Evolutionary conservation across 2,888 invertebrate species (phyloP).

Genomic region (Orchesella flavescens): DNA sequence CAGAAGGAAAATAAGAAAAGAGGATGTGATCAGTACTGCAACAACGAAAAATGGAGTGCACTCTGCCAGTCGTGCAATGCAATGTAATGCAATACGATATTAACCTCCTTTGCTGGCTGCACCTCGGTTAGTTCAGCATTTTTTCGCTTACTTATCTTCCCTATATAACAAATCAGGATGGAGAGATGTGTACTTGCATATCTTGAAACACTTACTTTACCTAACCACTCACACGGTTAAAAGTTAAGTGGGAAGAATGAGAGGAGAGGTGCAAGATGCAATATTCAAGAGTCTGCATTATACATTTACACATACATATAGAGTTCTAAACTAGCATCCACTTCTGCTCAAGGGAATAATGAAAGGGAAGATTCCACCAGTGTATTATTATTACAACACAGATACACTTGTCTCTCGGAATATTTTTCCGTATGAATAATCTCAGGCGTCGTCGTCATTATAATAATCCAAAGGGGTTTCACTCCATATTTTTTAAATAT

Average conservation of each 20-base stretch:
- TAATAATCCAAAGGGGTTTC: too few species aligned
- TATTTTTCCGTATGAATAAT: too few species aligned
- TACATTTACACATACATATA: too few species aligned
- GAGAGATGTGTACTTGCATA: background rate
- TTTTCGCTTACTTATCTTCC: background rate
- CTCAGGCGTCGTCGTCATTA: too few species aligned
- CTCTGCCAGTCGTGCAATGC: background rate
- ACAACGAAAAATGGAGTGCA: background rate
- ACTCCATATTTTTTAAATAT: too few species aligned
- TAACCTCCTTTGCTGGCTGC: background rate
- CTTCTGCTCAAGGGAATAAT: background rate
- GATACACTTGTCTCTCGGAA: background rate
- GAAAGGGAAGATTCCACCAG: background rate
- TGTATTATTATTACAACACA: background rate
- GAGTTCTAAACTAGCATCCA: too few species aligned
- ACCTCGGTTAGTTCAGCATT: constrained; percentile 41
- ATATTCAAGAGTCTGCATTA: too few species aligned
- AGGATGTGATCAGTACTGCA: too few species aligned
- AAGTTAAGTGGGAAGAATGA: background rate
- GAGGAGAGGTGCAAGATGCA: background rate
- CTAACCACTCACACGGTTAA: constrained; percentile 1
- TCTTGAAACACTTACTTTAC: constrained; percentile 1
- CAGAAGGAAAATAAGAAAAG: too few species aligned
- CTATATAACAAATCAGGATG: too few species aligned
- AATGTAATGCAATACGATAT: constrained; percentile 2